These are phyloP conservation scores for Gryllus longicercus DNA, from an alignment of 2,888 invertebrate genomes.

Conservation along the genomic window DNA sequence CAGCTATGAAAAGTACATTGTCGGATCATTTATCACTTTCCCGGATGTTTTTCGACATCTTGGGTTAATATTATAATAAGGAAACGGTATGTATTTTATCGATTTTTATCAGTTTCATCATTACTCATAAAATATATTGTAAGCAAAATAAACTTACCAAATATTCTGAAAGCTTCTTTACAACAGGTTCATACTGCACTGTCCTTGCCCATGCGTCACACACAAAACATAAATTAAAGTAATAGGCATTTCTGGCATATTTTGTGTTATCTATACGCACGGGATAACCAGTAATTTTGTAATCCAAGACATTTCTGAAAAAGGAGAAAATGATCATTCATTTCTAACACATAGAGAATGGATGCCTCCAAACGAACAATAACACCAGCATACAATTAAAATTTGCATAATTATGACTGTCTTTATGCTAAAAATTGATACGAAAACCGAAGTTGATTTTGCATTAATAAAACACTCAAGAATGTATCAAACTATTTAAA, in stretches of 20 bases:
- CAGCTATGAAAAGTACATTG: no score
- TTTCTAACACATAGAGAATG: no score
- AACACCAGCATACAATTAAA: no score
- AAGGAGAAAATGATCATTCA: conserved; percentile 24
- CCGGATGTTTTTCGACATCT: no score
- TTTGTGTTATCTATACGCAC: conserved; percentile 83
- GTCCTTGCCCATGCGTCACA: conserved; percentile 86
- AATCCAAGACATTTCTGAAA: conserved; percentile 68
- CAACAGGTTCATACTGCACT: conserved; percentile 88
- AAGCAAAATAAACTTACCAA: conserved; percentile 54
- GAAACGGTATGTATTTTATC: not conserved
- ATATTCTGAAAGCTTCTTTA: conserved; percentile 90
- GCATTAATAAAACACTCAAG: no score
- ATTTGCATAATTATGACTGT: no score
- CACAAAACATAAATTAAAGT: conserved; percentile 93
- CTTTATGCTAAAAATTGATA: no score
- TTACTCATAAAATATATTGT: not conserved
- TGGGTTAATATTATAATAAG: not conserved
- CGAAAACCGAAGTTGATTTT: no score
- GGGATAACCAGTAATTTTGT: conserved; percentile 90
- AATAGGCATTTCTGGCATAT: conserved; percentile 89
- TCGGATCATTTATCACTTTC: no score
- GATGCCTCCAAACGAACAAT: no score
- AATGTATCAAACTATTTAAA: no score
- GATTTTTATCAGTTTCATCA: not conserved